Conservation (phyloP, 2,888 invertebrate genomes). For the Amiota communis region DNA sequence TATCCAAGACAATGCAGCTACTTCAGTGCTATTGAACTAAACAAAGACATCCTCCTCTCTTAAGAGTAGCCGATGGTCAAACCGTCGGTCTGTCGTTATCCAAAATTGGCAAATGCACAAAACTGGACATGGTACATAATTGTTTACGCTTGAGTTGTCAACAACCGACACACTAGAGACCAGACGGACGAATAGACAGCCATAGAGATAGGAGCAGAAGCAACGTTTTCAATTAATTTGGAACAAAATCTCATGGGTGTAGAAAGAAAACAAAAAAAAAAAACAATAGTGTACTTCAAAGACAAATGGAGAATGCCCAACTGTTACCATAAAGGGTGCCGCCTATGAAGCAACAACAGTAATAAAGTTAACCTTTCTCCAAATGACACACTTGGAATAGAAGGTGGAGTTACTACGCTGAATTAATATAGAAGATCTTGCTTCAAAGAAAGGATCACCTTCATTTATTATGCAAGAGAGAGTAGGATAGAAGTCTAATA, state of each 20-base stretch:
- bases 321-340: conserved; percentile 3
- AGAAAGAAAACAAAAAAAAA: background rate
- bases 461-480: no score
- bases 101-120: conserved; percentile 25
- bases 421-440: no score
- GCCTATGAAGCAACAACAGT: background rate
- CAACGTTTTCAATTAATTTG: conserved; percentile 24
- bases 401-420: background rate
- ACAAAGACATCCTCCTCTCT: no score
- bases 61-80: no score
- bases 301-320: conserved; percentile 15
- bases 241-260: conserved; percentile 16
- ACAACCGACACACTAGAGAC: conserved; percentile 18
- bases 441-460: no score
- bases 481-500: no score
- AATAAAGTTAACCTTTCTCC: background rate
- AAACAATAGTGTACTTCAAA: background rate
- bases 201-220: conserved; percentile 28
- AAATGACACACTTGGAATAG: background rate
- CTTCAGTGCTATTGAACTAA: conserved; percentile 17
- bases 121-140: conserved; percentile 42
- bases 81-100: conserved; percentile 25
- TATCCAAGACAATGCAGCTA: background rate
- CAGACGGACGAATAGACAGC: conserved; percentile 38
- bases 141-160: conserved; percentile 50